A percentile compares a stretch with the other conserved stretches of the same genome.
phyloP scores from a whole-genome alignment of 2,797 vertebrate species.

The Arctocebus calabarensis region DNA sequence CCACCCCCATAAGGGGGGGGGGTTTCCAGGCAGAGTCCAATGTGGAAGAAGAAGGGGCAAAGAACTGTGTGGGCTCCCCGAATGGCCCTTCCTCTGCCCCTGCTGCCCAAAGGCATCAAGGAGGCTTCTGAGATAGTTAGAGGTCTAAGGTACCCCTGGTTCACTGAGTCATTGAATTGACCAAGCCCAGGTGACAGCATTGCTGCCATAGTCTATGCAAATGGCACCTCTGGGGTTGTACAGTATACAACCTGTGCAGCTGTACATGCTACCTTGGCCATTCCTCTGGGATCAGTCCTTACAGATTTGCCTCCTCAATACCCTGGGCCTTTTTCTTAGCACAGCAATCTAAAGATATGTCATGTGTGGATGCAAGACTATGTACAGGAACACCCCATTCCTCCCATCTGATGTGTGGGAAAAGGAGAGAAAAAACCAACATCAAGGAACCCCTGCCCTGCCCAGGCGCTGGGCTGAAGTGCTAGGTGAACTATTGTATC shows the following conservation, averaged over 20 bases:
- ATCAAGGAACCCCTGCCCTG: not conserved
- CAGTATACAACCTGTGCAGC: not conserved
- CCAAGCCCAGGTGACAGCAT: not conserved
- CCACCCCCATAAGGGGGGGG: accelerated
- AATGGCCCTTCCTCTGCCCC: not conserved
- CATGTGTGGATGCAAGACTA: no score
- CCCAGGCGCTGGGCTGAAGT: not conserved
- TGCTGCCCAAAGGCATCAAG: not conserved
- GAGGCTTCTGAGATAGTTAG: not conserved
- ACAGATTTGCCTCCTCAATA: not conserved
- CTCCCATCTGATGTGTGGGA: not conserved
- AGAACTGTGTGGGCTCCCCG: not conserved
- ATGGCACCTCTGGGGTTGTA: not conserved
- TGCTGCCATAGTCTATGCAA: not conserved
- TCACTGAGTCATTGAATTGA: not conserved
- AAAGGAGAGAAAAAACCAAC: not conserved
- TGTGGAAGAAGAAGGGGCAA: not conserved
- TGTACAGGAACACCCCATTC: not conserved
- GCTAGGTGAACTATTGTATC: not conserved
- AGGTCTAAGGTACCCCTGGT: not conserved
- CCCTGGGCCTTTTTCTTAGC: not conserved
- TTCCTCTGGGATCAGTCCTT: not conserved
- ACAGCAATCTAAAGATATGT: not conserved
- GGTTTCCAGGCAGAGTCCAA: not conserved
- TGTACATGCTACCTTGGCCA: not conserved